These are phyloP conservation scores for Drosophila affinis DNA, from an alignment of 2,888 invertebrate genomes.

Conservation along the genomic window DNA sequence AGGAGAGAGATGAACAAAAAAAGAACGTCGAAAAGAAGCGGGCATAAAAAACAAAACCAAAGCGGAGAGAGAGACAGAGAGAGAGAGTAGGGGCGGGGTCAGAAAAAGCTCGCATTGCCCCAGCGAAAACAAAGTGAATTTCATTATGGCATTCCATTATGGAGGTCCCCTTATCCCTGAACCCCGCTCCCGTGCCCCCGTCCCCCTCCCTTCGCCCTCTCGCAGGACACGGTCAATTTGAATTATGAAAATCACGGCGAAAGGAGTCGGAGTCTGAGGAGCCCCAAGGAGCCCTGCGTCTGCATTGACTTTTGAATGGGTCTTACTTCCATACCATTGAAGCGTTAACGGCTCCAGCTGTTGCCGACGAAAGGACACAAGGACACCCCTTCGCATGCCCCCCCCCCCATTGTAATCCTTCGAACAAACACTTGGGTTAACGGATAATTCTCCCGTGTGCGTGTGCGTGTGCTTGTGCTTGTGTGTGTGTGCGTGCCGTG, in stretches of 20 bases:
- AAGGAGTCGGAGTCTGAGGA: slow-evolving; percentile 17
- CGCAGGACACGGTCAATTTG: slow-evolving; percentile 75
- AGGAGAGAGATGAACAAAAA: slow-evolving; percentile 38
- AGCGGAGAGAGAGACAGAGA: not conserved
- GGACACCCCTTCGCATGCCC: too few relatives aligned
- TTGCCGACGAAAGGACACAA: slow-evolving; percentile 36
- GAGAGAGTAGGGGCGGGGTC: not conserved
- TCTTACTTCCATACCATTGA: slow-evolving; percentile 68
- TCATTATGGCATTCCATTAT: slow-evolving; percentile 56
- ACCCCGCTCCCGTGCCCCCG: too few relatives aligned
- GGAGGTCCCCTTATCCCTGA: not conserved
- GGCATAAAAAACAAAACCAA: slow-evolving; percentile 5
- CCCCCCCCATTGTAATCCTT: slow-evolving; percentile 36
- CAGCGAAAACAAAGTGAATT: slow-evolving; percentile 76
- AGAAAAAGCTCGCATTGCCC: slow-evolving; percentile 42
- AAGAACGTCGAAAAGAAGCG: slow-evolving; percentile 2
- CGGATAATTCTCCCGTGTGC: slow-evolving; percentile 28
- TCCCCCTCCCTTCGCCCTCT: slow-evolving; percentile 1
- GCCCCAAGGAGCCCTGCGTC: slow-evolving; percentile 19
- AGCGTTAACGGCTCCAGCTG: slow-evolving; percentile 73
- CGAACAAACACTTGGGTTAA: slow-evolving; percentile 5
- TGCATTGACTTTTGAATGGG: slow-evolving; percentile 77
- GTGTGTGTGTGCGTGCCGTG: too few relatives aligned
- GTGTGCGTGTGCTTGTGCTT: too few relatives aligned
- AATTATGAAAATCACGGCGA: slow-evolving; percentile 75